These are phyloP conservation scores for Aphaenogaster rudis DNA, from an alignment of 1,140 invertebrate species.

Conservation along the genomic window DNA sequence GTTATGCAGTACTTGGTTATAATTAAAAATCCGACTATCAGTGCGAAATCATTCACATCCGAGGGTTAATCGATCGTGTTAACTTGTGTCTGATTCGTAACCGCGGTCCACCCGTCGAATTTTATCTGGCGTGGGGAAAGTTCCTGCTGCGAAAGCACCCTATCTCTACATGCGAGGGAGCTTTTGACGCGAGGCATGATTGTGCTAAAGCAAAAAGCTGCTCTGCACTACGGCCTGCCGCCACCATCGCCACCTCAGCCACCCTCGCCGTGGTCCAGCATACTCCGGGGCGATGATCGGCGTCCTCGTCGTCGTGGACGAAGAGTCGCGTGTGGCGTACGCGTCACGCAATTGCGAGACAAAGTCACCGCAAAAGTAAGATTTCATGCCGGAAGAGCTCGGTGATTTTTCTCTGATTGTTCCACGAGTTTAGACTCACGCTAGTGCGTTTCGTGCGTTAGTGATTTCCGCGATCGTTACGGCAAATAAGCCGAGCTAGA, in stretches of 20 bases:
- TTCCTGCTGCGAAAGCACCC: background rate
- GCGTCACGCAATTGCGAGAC: slow-evolving; percentile 75
- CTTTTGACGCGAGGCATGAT: slow-evolving; percentile 72
- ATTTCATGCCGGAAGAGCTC: background rate
- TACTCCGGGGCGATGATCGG: slow-evolving; percentile 79
- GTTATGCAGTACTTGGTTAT: background rate
- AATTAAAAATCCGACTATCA: background rate
- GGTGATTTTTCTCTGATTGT: slow-evolving; percentile 14
- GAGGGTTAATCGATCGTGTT: background rate
- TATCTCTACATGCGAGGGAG: background rate
- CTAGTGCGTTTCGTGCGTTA: background rate
- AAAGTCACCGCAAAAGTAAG: slow-evolving; percentile 79
- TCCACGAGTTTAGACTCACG: background rate
- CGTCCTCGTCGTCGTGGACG: slow-evolving; percentile 50
- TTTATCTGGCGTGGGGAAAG: background rate
- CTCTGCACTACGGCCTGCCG: slow-evolving; percentile 86
- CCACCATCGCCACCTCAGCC: slow-evolving; percentile 86
- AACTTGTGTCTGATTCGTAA: background rate
- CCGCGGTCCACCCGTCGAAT: background rate
- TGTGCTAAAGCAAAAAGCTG: slow-evolving; percentile 78
- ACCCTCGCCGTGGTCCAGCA: slow-evolving; percentile 86
- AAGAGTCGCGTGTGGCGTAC: slow-evolving; percentile 64
- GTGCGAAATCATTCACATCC: background rate
- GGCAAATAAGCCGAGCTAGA: background rate
- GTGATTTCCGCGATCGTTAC: background rate